Base-by-base conservation (phyloP, 1,140 invertebrate species). In the Apis dorsata region DNA sequence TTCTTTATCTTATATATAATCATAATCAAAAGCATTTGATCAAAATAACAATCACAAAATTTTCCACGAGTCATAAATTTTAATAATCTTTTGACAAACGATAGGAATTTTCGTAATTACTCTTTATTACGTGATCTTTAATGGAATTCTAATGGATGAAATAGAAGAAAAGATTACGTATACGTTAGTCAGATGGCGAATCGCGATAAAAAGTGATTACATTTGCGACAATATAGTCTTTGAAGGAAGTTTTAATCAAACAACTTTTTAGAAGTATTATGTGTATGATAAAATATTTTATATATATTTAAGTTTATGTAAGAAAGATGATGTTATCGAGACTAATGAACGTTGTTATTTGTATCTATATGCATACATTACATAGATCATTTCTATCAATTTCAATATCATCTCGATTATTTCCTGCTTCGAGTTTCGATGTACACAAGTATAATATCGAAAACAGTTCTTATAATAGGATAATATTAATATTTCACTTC, bases 111-210 rank as follows among this genome's bases (percentile, higher is more conserved):
- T n/a, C 17, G 34, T 55, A 13, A 82, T 75, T 82, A 79, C 53
- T 53, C 15, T 11, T n/a, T 74, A 72, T 87, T 87, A 81, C 73
- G 82, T 76, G 79, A 65, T 87, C 49, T 57, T 28, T 68, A 81
- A 85, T 57, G 73, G 24, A 15, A 87, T 71, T 81, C 60, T 81
- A 84, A 53, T 28, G 51, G 53, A 24, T n/a, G 24, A 17, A 34
- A 10, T 17, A 24, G 28, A 78, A 21, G 8, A 19, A 44, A 5
- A 66, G 9, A 49, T 24, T 21, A 59, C 44, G 17, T 21, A 55
- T 24, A 13, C 5, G 15, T 21, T n/a, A 21, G 24, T 55, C 49
- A 51, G 19, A 21, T 17, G 11, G 12, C 70, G 7, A 62, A 62
- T 66, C 49, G 24, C 19, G 62, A 53, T 66, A n/a, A 34, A 68